Evolutionary conservation across 2,888 invertebrate genomes (phyloP), one percentile per base, ranked within the genome.

Genomic region (Phanerotoma sp.): DNA sequence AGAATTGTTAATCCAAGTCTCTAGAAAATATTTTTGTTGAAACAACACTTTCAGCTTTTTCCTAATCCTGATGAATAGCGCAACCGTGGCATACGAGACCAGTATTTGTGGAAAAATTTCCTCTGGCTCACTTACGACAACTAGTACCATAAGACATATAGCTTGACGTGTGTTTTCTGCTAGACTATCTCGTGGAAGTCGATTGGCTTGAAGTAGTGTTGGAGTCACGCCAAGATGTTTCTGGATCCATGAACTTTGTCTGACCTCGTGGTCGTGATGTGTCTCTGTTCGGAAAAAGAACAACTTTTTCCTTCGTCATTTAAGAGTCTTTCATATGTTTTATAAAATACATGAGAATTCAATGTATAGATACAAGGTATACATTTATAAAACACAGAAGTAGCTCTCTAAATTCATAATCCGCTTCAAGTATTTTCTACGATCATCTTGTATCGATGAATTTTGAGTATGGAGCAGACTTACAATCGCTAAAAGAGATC

Each of bases 191-290:
- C 48, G 42, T 42, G 47, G 54, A 58, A 58, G 54, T 58, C 62
- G 60, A 62, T 62, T 60, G 62, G 58, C 60, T 54, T 54, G 54
- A 41, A 56, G 58, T 54, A 60, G 56, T 57, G 40, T 61, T 68
- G 69, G 68, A 60, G 54, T 50, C n/a, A 16, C 37, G 69, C 21
- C 21, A 46, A 46, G 33, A 21, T 33, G 20, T 46, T 35, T 10
- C 41, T 22, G 41, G 22, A 41, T 41, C 22, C 41, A 41, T 41
- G 41, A 41, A 41, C 41, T 41, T 41, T 41, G 22, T 13, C 20
- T 41, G 41, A 41, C 41, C 41, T 41, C 41, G 22, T 22, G 41
- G 41, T 41, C 41, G 21, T 22, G 41, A 41, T 41, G 22, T 22
- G 22, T 41, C 41, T 41, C 41, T 25, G 5, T 41, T 41, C 41